A percentile compares a stretch with the other conserved stretches of the same genome.
Evolutionary conservation across 1,140 invertebrate genomes (phyloP).

Genomic region (Brachionus rubens): DNA sequence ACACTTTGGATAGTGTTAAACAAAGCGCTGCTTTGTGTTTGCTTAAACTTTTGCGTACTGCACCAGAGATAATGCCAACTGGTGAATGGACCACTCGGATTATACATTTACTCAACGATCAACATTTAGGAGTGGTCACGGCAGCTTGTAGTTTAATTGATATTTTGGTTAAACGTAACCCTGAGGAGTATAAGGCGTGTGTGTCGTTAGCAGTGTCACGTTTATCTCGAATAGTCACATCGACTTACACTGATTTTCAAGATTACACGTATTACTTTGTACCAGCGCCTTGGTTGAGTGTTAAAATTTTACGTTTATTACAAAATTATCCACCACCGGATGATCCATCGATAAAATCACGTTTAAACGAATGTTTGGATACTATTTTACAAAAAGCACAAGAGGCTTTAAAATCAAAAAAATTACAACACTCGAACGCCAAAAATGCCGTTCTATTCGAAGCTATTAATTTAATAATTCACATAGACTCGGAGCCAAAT

Average conservation of each 20-base stretch:
- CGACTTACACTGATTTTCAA: conserved; percentile 95
- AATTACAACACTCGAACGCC: conserved; percentile 99
- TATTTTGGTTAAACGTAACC: conserved; percentile 94
- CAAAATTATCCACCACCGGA: conserved; percentile 98
- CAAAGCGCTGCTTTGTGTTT: conserved; percentile 96
- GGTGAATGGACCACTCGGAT: conserved; percentile 92
- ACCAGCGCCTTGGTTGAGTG: conserved; percentile 97
- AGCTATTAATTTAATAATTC: conserved; percentile 98
- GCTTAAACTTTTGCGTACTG: conserved; percentile 82
- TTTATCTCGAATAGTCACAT: conserved; percentile 90
- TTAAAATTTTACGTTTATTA: conserved; percentile 88
- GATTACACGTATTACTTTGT: conserved; percentile 99
- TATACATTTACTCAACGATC: conserved; percentile 96
- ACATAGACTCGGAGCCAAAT: conserved; percentile 95
- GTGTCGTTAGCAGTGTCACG: conserved; percentile 94
- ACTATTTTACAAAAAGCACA: conserved; percentile 99
- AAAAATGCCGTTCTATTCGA: conserved; percentile 99
- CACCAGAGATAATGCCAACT: conserved; percentile 85
- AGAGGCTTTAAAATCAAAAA: conserved; percentile 99
- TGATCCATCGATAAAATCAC: conserved; percentile 86
- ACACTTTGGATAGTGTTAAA: conserved; percentile 99
- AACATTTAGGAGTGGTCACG: conserved; percentile 97
- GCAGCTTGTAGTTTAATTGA: conserved; percentile 96
- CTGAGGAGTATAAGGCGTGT: conserved; percentile 98
- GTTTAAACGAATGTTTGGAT: conserved; percentile 95